Conservation (phyloP, 2,113 vertebrate species). For the Macroglossus sobrinus region DNA sequence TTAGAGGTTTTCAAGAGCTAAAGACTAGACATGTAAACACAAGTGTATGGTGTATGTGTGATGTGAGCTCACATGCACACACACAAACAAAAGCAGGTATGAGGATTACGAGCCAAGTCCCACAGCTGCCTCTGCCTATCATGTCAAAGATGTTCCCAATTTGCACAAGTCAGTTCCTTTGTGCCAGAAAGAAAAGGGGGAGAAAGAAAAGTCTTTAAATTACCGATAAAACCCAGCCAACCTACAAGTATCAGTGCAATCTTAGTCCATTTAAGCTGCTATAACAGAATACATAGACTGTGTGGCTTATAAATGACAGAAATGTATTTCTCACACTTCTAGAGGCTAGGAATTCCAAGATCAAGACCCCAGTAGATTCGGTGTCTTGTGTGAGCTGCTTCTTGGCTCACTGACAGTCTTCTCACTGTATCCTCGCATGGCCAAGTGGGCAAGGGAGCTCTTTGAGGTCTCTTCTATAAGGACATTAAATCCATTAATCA, state of each 20-base stretch:
- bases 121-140: background rate
- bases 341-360: background rate
- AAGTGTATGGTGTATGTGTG: background rate
- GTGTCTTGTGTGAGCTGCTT: background rate
- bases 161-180: background rate
- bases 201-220: background rate
- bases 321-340: background rate
- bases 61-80: accelerated
- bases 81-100: background rate
- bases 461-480: background rate
- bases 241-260: background rate
- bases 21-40: background rate
- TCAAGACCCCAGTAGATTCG: background rate
- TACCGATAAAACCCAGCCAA: background rate
- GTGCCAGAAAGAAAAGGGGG: background rate
- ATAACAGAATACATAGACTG: background rate
- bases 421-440: background rate
- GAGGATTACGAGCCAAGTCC: background rate
- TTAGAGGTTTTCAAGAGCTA: background rate
- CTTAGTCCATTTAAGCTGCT: background rate
- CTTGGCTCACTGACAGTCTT: background rate
- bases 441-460: background rate
- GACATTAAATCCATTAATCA: background rate
- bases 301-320: background rate
- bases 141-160: background rate